Base-by-base conservation (phyloP, 2,113 vertebrate species). In the Columbina picui region DNA sequence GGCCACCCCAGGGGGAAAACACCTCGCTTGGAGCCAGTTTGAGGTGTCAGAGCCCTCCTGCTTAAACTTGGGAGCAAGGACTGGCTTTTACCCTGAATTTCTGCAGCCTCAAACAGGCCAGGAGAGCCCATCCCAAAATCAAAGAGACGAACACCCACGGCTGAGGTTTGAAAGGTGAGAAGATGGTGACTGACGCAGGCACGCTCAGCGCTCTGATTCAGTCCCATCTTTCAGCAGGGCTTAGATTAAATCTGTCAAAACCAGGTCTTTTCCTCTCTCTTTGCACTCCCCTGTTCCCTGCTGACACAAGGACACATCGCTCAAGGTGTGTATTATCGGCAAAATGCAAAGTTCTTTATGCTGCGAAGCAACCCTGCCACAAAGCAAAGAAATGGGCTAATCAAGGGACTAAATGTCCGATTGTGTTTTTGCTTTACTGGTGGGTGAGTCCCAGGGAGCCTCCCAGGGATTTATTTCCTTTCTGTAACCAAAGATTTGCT, bases 191-290 rank as follows among this genome's bases (percentile, higher is more conserved):
- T 52, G 93, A 93, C 1, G 8, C 4, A 29, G 87, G 65, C 76
- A 64, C 14, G 20, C 93, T 93, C 8, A 0, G 26, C 1, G 23
- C 59, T 79, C 73, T 21, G 34, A 2, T 53, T 3, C 95, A 39
- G 81, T 25, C 57, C 55, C 8, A 1, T 95, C 95, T 96, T 92
- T 96, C 95, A 95, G 84, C 95, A 29, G 49, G 74, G 89, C 74
- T 95, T 4, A 89, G 89, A 87, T 96, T 87, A 87, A 82, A 5
- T 78, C 93, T 74, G 26, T 94, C 96, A 95, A 93, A 57, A 55
- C 30, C 87, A 16, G 43, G 9, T 41, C 80, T 64, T 92, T 96
- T 68, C 3, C 80, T 74, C 22, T 30, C 36, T 56, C 89, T 92
- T 78, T 79, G 87, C 85, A 88, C 78, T 82, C 78, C 87, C 70